These are phyloP conservation scores for Sebastes goodei DNA, from an alignment of 2,797 vertebrate species.

Conservation along the genomic window DNA sequence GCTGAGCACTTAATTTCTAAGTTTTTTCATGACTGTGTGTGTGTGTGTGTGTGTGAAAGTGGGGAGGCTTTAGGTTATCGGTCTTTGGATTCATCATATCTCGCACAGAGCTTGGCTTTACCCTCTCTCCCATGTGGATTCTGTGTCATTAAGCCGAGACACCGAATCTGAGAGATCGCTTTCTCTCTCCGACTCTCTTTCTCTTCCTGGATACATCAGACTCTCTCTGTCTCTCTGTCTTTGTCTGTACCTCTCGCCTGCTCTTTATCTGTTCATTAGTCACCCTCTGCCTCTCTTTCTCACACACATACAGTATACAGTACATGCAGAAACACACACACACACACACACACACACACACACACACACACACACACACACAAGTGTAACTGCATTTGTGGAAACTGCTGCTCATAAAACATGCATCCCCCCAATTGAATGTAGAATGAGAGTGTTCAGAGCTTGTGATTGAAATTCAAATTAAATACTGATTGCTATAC, in stretches of 20 bases:
- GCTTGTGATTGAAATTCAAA: slow-evolving; percentile 35
- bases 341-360: not conserved
- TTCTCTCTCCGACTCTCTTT: slow-evolving; percentile 32
- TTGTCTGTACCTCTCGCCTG: slow-evolving; percentile 33
- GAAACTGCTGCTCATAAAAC: slow-evolving; percentile 38
- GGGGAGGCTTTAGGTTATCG: slow-evolving; percentile 59
- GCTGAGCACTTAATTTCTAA: slow-evolving; percentile 50
- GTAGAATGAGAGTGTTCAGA: not conserved
- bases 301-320: not conserved
- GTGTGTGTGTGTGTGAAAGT: slow-evolving; percentile 1
- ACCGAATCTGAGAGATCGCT: slow-evolving; percentile 61
- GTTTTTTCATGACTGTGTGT: slow-evolving; percentile 19
- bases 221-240: slow-evolving; percentile 21
- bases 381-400: slow-evolving; percentile 25
- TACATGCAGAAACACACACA: not conserved
- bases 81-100: slow-evolving; percentile 69
- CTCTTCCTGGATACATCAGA: slow-evolving; percentile 21
- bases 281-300: not conserved
- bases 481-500: slow-evolving; percentile 19
- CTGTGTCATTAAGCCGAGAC: slow-evolving; percentile 76
- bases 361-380: not conserved
- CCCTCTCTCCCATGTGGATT: slow-evolving; percentile 62
- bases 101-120: slow-evolving; percentile 49
- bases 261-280: slow-evolving; percentile 48
- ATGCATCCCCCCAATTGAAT: slow-evolving; percentile 21